A percentile compares a stretch with the other conserved stretches of the same genome.
Conservation (phyloP, 1,140 invertebrate species). For the Trichomalopsis sarcophagae region DNA sequence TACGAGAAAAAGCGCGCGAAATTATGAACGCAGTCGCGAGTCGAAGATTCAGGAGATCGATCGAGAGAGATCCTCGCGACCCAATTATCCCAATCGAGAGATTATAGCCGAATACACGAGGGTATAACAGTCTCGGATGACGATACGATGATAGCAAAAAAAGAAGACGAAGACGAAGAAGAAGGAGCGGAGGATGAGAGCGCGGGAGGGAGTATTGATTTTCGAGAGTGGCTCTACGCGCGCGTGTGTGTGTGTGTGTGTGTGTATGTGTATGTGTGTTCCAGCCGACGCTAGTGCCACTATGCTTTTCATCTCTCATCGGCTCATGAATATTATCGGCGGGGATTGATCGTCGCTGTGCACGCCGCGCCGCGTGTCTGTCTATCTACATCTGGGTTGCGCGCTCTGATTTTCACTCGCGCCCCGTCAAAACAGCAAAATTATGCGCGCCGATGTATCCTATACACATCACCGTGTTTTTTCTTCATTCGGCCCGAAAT, state of each 20-base stretch:
- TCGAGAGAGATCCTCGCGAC: no score
- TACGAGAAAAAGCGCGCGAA: no score
- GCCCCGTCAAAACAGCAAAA: not conserved
- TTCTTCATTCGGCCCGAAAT: no score
- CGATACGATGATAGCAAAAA: not conserved
- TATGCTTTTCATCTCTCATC: conserved; percentile 34
- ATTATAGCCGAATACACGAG: no score
- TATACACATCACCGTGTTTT: no score
- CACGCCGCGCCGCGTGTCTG: not conserved
- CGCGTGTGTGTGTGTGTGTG: not conserved
- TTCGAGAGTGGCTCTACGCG: not conserved
- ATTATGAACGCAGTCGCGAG: no score
- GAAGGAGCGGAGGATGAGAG: not conserved
- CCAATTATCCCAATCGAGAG: no score
- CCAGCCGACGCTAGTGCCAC: no score
- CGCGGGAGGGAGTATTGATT: not conserved
- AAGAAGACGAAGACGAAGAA: no score
- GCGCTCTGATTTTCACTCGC: conserved; percentile 1
- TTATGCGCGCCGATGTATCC: not conserved
- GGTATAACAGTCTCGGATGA: no score
- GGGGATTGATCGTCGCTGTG: not conserved
- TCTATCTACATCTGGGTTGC: conserved; percentile 19
- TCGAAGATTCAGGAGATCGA: no score
- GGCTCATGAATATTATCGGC: conserved; percentile 37
- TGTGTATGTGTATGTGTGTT: no score